Percentiles rank a stretch among this genome's conserved stretches.
Evolutionary conservation across 2,888 invertebrate species (phyloP).

Genomic region (Cosmia trapezina): DNA sequence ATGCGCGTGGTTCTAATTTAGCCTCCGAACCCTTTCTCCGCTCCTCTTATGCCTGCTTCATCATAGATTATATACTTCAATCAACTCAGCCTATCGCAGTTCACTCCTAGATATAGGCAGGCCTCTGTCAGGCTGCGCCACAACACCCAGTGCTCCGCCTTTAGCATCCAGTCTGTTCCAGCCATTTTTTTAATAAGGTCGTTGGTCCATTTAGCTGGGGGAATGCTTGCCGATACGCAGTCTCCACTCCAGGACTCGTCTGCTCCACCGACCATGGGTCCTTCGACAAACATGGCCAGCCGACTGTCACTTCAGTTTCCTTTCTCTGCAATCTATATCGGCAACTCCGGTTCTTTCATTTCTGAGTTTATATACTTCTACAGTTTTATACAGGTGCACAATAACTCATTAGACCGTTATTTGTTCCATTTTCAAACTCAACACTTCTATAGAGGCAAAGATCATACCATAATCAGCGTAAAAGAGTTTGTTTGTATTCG

Average conservation of each 20-base stretch:
- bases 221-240: background rate
- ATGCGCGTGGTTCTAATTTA: background rate
- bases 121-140: background rate
- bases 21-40: background rate
- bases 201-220: background rate
- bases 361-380: background rate
- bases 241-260: background rate
- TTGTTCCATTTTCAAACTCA: conserved; percentile 49
- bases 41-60: background rate
- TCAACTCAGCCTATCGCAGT: too few relatives aligned
- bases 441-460: conserved; percentile 29
- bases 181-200: background rate
- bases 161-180: background rate
- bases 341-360: background rate
- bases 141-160: background rate
- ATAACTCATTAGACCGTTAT: conserved; percentile 56
- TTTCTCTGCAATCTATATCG: background rate
- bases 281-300: background rate
- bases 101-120: background rate
- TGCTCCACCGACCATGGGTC: too few relatives aligned
- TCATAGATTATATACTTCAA: too few relatives aligned
- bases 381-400: conserved; percentile 36
- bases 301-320: background rate
- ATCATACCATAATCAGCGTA: conserved; percentile 49
- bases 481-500: conserved; percentile 65